Conservation (phyloP, 2,797 vertebrate genomes). For the Chelmon rostratus region DNA sequence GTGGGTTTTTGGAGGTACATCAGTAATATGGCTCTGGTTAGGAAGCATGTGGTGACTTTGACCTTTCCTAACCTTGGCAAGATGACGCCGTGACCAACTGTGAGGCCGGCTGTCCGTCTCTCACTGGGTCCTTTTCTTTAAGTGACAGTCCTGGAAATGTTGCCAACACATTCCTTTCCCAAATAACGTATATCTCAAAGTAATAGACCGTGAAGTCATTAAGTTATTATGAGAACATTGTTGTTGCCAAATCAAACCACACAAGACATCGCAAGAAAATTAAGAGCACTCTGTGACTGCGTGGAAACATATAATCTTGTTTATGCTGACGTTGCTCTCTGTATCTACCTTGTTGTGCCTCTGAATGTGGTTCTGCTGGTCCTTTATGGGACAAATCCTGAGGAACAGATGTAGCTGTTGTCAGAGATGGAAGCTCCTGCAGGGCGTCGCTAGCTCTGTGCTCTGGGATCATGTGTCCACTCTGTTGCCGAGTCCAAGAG, state of each 20-base stretch:
- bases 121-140: conserved; percentile 62
- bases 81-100: conserved; percentile 76
- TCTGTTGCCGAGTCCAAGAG: conserved; percentile 49
- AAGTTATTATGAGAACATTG: background rate
- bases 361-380: conserved; percentile 12
- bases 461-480: conserved; percentile 52
- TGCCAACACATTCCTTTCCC: conserved; percentile 41
- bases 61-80: conserved; percentile 83
- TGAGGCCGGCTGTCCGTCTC: conserved; percentile 82
- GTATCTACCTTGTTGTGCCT: conserved; percentile 11
- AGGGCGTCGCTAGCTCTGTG: conserved; percentile 22
- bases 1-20: conserved; percentile 60
- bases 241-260: conserved; percentile 6
- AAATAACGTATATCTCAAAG: conserved; percentile 10
- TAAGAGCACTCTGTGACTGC: background rate
- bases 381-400: conserved; percentile 10
- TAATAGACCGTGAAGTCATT: background rate
- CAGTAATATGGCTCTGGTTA: conserved; percentile 55
- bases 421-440: conserved; percentile 40
- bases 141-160: conserved; percentile 53
- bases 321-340: conserved; percentile 15
- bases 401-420: conserved; percentile 60
- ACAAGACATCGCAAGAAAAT: background rate
- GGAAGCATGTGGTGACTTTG: conserved; percentile 78
- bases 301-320: conserved; percentile 13